Percentiles rank a stretch among this genome's conserved stretches.
phyloP scores from a whole-genome alignment of 2,797 vertebrate genomes.

The Coregonus sp. region DNA sequence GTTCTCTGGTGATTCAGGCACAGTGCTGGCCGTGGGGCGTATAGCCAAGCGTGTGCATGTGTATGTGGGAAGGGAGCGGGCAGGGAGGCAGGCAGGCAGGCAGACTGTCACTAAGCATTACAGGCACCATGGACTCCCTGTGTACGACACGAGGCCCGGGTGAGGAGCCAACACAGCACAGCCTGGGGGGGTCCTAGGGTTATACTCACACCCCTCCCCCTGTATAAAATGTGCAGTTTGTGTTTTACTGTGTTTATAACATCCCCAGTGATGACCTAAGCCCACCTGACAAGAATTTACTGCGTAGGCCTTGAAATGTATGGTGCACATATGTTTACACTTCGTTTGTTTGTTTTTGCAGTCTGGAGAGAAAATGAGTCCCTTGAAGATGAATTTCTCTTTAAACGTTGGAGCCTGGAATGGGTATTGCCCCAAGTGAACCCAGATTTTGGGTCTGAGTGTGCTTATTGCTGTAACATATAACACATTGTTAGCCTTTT shows the following conservation, averaged over 20 bases:
- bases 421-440: neutral
- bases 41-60: slow-evolving; percentile 45
- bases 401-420: neutral
- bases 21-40: slow-evolving; percentile 72
- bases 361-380: neutral
- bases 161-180: slow-evolving; percentile 35
- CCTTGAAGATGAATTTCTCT: slow-evolving; percentile 1
- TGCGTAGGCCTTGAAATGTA: slow-evolving; percentile 22
- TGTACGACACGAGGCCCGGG: slow-evolving; percentile 54
- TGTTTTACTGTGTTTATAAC: slow-evolving; percentile 56
- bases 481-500: neutral
- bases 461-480: neutral
- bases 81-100: slow-evolving; percentile 45
- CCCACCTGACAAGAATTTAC: slow-evolving; percentile 49
- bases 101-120: slow-evolving; percentile 86
- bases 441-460: neutral
- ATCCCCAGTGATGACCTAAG: slow-evolving; percentile 43
- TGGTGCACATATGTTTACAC: neutral
- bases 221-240: slow-evolving; percentile 56
- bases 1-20: slow-evolving; percentile 74
- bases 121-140: slow-evolving; percentile 66
- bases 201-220: slow-evolving; percentile 19
- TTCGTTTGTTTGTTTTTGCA: neutral
- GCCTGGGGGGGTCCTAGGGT: slow-evolving; percentile 16
- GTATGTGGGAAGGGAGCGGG: slow-evolving; percentile 71